phyloP scores from a whole-genome alignment of 1,140 invertebrate genomes.

The Trichonephila inaurata region DNA sequence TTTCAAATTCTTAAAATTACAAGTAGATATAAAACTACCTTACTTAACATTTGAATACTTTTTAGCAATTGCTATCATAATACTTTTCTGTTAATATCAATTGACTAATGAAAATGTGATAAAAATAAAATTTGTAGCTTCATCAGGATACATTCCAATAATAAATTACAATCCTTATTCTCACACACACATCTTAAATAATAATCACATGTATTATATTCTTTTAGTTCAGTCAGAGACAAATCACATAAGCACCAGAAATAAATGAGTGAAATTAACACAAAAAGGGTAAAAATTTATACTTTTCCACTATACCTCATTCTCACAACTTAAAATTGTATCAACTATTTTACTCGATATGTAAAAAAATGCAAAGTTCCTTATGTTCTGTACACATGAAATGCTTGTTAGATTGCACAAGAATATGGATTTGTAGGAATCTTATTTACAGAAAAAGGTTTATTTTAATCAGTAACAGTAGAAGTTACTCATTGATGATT shows the following conservation, averaged over 20 bases:
- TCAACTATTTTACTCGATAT: slow-evolving; percentile 47
- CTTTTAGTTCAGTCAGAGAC: slow-evolving; percentile 4
- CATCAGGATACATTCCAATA: neutral
- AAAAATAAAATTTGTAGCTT: neutral
- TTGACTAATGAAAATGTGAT: neutral
- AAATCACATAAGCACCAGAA: slow-evolving; percentile 26
- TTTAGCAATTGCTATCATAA: slow-evolving; percentile 30
- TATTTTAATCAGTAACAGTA: slow-evolving; percentile 7
- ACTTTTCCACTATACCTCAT: neutral
- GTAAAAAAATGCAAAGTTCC: slow-evolving; percentile 49
- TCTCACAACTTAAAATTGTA: slow-evolving; percentile 30
- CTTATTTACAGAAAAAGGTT: slow-evolving; percentile 23
- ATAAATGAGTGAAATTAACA: neutral
- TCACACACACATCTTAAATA: slow-evolving; percentile 27
- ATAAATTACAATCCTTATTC: slow-evolving; percentile 31
- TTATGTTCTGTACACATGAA: slow-evolving; percentile 26
- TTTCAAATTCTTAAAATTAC: slow-evolving; percentile 45
- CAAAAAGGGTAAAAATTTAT: slow-evolving; percentile 15
- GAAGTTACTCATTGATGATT: neutral
- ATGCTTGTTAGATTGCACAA: slow-evolving; percentile 13
- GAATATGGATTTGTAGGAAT: neutral
- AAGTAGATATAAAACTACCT: slow-evolving; percentile 55
- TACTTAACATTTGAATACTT: slow-evolving; percentile 15
- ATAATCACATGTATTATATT: neutral
- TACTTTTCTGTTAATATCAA: slow-evolving; percentile 42